Conservation (phyloP, 2,113 vertebrate genomes). For the Dipodomys stephensi region DNA sequence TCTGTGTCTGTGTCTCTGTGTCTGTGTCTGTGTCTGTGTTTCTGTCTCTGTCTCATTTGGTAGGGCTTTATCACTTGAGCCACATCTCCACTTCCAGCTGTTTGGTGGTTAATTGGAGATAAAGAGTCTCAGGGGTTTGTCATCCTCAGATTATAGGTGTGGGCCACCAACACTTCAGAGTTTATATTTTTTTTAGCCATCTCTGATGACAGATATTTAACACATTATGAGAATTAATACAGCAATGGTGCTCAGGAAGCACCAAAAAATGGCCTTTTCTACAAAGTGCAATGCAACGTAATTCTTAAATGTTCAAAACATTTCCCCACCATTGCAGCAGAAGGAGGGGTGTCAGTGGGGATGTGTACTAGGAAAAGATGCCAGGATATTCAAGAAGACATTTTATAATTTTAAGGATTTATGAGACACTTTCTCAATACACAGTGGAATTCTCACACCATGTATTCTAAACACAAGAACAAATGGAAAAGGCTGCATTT, state of each 20-base stretch:
- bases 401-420: not conserved
- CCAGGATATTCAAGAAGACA: not conserved
- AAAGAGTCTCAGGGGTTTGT: no score
- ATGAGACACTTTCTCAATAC: not conserved
- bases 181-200: not conserved
- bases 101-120: no score
- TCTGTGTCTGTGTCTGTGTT: no score
- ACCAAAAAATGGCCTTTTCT: not conserved
- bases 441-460: not conserved
- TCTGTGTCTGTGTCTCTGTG: no score
- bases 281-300: not conserved
- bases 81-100: no score
- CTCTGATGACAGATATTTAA: not conserved
- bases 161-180: no score
- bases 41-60: not conserved
- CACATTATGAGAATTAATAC: not conserved
- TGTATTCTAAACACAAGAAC: slow-evolving; percentile 26
- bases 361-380: not conserved
- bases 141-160: no score
- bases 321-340: not conserved
- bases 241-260: not conserved
- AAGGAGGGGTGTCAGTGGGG: no score
- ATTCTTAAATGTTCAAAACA: not conserved
- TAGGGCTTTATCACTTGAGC: no score
- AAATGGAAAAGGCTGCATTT: not conserved